A percentile compares a stretch with the other conserved stretches of the same genome.
phyloP scores from a whole-genome alignment of 2,113 vertebrate species.

The Laticauda laticaudata region DNA sequence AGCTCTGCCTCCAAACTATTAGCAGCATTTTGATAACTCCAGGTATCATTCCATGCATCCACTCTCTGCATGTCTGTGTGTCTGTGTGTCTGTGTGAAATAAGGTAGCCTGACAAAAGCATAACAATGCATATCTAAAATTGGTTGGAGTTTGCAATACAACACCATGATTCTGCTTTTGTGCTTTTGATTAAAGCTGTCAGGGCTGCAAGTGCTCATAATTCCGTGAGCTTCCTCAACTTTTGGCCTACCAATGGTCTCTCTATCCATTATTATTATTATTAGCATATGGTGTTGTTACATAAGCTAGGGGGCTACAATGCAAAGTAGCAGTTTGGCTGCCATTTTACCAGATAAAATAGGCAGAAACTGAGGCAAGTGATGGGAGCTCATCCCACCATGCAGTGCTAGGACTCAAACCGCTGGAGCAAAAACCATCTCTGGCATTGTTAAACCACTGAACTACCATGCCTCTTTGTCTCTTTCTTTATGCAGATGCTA shows the following conservation, averaged over 20 bases:
- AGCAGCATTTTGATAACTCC: neutral
- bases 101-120: neutral
- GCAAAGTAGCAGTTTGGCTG: neutral
- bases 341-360: neutral
- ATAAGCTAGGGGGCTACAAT: neutral
- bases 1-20: neutral
- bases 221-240: neutral
- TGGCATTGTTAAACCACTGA: neutral
- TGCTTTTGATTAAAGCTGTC: neutral
- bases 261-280: neutral
- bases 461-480: neutral
- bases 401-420: neutral
- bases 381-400: neutral
- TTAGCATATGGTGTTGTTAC: neutral
- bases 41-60: neutral
- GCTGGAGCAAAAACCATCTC: neutral
- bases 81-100: neutral
- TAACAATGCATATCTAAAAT: neutral
- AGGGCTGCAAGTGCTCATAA: neutral
- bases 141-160: neutral
- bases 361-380: neutral
- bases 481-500: neutral
- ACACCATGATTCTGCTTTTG: neutral
- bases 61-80: no score
- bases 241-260: neutral